phyloP scores from a whole-genome alignment of 2,888 invertebrate genomes.

The Lobophora halterata region DNA sequence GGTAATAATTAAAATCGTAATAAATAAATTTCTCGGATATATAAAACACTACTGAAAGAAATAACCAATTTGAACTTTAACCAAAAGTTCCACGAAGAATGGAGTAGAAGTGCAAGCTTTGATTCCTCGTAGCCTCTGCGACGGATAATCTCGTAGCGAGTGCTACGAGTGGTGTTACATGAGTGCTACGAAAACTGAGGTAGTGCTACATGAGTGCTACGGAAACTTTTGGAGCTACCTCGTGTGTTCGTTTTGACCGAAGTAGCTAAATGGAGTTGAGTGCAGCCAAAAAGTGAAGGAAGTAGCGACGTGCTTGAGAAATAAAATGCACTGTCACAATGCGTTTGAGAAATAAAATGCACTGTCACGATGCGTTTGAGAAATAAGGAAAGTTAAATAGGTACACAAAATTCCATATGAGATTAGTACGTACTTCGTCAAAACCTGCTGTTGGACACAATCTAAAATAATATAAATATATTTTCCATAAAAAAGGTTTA shows the following conservation, averaged over 20 bases:
- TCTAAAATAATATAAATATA: too few species aligned
- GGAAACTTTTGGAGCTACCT: slow-evolving; percentile 6
- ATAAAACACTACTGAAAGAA: too few species aligned
- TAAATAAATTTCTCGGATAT: too few species aligned
- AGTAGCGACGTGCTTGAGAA: not conserved
- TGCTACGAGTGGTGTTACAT: slow-evolving; percentile 19
- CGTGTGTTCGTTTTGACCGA: not conserved
- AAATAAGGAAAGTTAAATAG: too few species aligned
- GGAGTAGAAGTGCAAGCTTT: slow-evolving; percentile 37
- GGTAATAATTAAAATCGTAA: too few species aligned
- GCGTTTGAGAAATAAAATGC: not conserved
- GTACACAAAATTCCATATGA: too few species aligned
- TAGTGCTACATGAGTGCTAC: slow-evolving; percentile 9
- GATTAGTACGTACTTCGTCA: too few species aligned
- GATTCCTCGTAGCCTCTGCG: slow-evolving; percentile 33
- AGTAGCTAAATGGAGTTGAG: not conserved
- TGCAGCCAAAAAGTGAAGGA: not conserved
- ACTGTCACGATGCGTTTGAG: too few species aligned
- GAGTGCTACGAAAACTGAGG: slow-evolving; percentile 14
- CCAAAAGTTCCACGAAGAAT: slow-evolving; percentile 9
- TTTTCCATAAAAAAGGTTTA: too few species aligned
- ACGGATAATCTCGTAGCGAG: slow-evolving; percentile 28
- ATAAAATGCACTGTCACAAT: too few species aligned
- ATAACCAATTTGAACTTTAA: slow-evolving; percentile 3
- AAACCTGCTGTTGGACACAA: too few species aligned